Evolutionary conservation across 2,797 vertebrate genomes (phyloP).

Genomic region (Eupleurogrammus muticus): DNA sequence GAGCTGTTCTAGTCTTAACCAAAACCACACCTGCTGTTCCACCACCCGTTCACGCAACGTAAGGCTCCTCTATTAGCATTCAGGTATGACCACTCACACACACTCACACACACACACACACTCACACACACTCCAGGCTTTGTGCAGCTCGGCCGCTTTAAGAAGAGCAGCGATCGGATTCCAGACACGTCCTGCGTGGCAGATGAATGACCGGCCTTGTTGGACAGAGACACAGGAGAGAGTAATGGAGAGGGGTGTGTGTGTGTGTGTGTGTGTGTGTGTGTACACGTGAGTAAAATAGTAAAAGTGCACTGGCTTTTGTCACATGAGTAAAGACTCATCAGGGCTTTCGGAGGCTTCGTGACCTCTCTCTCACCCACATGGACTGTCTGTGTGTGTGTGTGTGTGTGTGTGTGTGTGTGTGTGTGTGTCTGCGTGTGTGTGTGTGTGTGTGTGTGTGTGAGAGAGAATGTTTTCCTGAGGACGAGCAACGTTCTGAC

Average conservation of each 20-base stretch:
- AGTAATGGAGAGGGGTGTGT: conserved; percentile 33
- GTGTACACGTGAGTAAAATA: conserved; percentile 16
- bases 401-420: conserved; percentile 37
- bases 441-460: conserved; percentile 31
- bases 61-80: conserved; percentile 7
- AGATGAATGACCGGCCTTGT: conserved; percentile 50
- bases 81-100: conserved; percentile 4
- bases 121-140: conserved; percentile 18
- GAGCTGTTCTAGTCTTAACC: too few species aligned
- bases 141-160: conserved; percentile 19
- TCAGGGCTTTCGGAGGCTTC: neutral
- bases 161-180: conserved; percentile 38
- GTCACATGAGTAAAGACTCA: conserved; percentile 24
- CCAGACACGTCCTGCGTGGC: conserved; percentile 33
- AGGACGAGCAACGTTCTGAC: too few species aligned
- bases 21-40: conserved; percentile 19
- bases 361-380: conserved; percentile 12
- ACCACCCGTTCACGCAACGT: conserved; percentile 12
- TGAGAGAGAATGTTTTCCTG: neutral
- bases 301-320: conserved; percentile 39
- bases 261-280: conserved; percentile 9
- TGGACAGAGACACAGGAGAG: conserved; percentile 25
- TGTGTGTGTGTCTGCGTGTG: conserved; percentile 31
- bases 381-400: conserved; percentile 20
- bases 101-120: conserved; percentile 17